Evolutionary conservation across 1,140 invertebrate genomes (phyloP), one percentile per base, ranked within the genome.

Genomic region (Drosophila watanabei): DNA sequence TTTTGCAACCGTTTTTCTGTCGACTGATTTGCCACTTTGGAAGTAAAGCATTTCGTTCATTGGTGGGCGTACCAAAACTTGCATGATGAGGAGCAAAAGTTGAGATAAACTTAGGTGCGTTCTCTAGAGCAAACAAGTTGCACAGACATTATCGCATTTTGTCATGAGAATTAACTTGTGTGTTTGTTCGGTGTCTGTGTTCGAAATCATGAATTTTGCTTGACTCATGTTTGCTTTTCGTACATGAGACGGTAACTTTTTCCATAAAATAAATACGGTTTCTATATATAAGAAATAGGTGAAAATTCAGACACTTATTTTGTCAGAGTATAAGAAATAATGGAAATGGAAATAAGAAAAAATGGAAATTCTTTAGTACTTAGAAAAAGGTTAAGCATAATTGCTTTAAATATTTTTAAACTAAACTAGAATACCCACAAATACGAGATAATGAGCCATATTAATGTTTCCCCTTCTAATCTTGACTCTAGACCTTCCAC

Each of bases 81-180:
- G 60, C 51, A 56, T 56, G 61, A 79, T 79, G 76, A 61, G 62
- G 48, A 56, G 41, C 7, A 51, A 69, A 70, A 68, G 63, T 70
- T 71, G 43, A 49, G 75, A 60, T 66, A 75, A 86, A 86, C 61
- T 85, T 78, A 60, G 64, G 37, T 75, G 54, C 61, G 56, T 69
- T 46, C 79, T 49, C 66, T 18, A 30, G 79, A 59, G 73, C 45
- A 77, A 72, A 85, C 66, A 65, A 51, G 46, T 78, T 81, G 46
- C 56, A 52, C 46, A 10, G 54, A 56, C 66, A 81, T 85, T 85
- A 81, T 78, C 72, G 61, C 54, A 80, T 81, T 83, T 83, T 57
- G 61, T 59, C 39, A 45, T 28, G 52, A 48, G 82, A 51, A 78
- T 81, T 62, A 70, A 78, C 73, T 73, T 78, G 41, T 45, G 20